These are phyloP conservation scores for Drosophila greeni DNA, from an alignment of 2,888 invertebrate genomes.

Conservation along the genomic window DNA sequence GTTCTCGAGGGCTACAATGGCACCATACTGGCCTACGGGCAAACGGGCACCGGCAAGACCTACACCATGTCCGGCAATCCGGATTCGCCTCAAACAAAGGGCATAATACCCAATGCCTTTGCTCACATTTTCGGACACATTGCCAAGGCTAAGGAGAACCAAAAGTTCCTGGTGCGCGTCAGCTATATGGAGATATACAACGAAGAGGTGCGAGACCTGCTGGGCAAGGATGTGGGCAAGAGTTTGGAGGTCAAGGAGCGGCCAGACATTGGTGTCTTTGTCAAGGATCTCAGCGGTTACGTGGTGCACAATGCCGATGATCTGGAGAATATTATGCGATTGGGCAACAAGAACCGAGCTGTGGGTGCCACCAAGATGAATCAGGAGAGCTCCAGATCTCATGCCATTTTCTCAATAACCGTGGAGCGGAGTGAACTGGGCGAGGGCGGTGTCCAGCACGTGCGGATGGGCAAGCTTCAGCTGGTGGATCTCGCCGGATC, in stretches of 20 bases:
- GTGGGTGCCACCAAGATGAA: conserved; percentile 98
- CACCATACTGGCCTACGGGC: conserved; percentile 92
- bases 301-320: conserved; percentile 99
- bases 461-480: conserved; percentile 97
- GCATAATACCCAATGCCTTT: conserved; percentile 99
- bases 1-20: conserved; percentile 98
- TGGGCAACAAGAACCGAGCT: conserved; percentile 96
- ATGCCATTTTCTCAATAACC: conserved; percentile 98
- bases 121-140: conserved; percentile 99
- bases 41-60: conserved; percentile 98
- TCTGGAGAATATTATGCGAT: conserved; percentile 94
- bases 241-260: conserved; percentile 96
- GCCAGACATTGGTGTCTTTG: conserved; percentile 96
- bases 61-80: conserved; percentile 98
- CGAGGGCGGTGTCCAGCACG: conserved; percentile 89
- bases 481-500: conserved; percentile 99
- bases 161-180: conserved; percentile 97
- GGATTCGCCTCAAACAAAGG: conserved; percentile 91
- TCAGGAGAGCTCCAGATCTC: conserved; percentile 95
- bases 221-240: conserved; percentile 91
- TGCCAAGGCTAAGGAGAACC: conserved; percentile 93
- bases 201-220: conserved; percentile 97
- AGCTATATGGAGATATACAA: conserved; percentile 99
- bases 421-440: conserved; percentile 95
- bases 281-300: conserved; percentile 97